A percentile compares a stretch with the other conserved stretches of the same genome.
Conservation (phyloP, 53 echinoderm and acorn worm species). For the Crossaster papposus region DNA sequence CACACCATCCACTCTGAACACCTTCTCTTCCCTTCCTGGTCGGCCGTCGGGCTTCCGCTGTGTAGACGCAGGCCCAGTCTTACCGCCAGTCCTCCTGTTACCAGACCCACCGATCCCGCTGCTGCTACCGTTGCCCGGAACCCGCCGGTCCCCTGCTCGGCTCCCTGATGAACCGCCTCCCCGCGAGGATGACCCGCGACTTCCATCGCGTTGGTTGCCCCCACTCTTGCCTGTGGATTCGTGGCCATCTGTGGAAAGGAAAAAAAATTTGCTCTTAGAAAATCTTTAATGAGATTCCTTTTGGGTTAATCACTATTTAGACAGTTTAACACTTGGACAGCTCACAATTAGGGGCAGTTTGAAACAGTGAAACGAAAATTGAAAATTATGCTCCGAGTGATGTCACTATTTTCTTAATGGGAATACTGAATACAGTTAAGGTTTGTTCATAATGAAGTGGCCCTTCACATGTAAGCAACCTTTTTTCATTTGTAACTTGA, state of each 20-base stretch:
- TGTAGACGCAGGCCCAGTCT: conserved; percentile 25
- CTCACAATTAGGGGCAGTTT: too few species aligned
- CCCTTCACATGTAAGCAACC: too few species aligned
- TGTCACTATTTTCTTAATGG: too few species aligned
- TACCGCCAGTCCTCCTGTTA: conserved; percentile 38
- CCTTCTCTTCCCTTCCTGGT: conserved; percentile 66
- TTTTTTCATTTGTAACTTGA: too few species aligned
- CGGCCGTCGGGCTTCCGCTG: conserved; percentile 49
- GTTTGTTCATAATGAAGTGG: too few species aligned
- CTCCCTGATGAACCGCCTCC: conserved; percentile 30
- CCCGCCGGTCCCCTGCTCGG: conserved; percentile 49
- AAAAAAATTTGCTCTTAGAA: neutral
- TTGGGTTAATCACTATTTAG: too few species aligned
- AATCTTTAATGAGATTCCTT: too few species aligned
- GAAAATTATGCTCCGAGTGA: too few species aligned
- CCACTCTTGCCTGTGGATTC: conserved; percentile 30
- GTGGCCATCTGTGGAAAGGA: conserved; percentile 19
- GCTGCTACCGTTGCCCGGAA: conserved; percentile 40
- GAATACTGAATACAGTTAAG: too few species aligned
- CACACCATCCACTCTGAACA: conserved; percentile 82
- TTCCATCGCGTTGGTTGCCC: conserved; percentile 24
- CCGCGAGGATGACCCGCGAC: conserved; percentile 44
- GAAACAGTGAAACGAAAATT: too few species aligned
- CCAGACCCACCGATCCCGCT: conserved; percentile 17
- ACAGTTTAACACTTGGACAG: too few species aligned